These are phyloP conservation scores for Pithys albifrons DNA, from an alignment of 2,113 vertebrate species.

Conservation along the genomic window DNA sequence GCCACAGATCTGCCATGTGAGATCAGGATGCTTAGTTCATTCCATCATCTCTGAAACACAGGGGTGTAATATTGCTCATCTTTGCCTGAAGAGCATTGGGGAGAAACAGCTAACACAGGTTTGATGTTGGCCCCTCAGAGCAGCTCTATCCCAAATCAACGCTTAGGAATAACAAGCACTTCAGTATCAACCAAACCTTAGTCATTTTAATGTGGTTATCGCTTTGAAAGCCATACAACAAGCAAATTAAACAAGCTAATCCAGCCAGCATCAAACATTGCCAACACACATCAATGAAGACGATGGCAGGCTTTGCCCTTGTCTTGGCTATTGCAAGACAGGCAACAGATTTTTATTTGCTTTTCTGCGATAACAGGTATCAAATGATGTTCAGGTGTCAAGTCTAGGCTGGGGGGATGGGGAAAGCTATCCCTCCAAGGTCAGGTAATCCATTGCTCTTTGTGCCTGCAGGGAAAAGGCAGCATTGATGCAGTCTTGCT, in stretches of 20 bases:
- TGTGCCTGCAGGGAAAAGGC: neutral
- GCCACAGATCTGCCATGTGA: neutral
- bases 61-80: neutral
- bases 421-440: neutral
- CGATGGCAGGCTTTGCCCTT: neutral
- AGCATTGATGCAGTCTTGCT: neutral
- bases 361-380: neutral
- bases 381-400: neutral
- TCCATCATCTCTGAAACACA: neutral
- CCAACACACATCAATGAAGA: neutral
- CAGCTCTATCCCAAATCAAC: neutral
- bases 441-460: neutral
- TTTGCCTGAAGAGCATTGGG: neutral
- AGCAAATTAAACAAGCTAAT: slow-evolving; percentile 42
- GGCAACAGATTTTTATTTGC: neutral
- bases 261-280: neutral
- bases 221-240: neutral
- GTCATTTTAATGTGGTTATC: neutral
- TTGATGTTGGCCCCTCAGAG: neutral
- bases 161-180: neutral
- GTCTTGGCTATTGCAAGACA: neutral
- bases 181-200: neutral
- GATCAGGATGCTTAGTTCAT: neutral
- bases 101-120: neutral
- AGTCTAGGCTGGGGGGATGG: neutral